Evolutionary conservation across 2,797 vertebrate genomes (phyloP), one percentile per base, ranked within the genome.

Genomic region (Enteromius thamalakanensis): DNA sequence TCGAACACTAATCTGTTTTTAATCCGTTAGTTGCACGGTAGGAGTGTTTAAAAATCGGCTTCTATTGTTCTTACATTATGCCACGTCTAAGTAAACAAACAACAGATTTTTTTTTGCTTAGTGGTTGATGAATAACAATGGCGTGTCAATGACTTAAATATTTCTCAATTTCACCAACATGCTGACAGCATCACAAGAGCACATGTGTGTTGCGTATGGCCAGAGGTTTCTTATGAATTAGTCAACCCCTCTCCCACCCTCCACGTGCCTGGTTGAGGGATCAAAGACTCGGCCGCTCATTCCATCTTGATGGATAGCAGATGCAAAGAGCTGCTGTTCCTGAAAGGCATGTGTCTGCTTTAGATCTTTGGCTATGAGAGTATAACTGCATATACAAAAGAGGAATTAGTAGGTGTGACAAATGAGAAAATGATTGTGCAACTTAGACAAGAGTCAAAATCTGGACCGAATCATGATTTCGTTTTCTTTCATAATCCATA

Each of bases 301-400:
- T 94, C 92, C 93, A 93, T 91, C 88, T 90, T 95, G 93, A 95
- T 95, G 91, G 89, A 91, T 93, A 94, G 92, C 94, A 95, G 94
- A 94, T 95, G 94, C 92, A 93, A 91, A 91, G 91, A 91, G 87
- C 87, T 83, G 87, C 88, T 90, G 88, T 90, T 86, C 88, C 90
- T 90, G 88, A 91, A 90, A 90, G 90, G 90, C 78, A 76, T 74
- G 86, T 90, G 88, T 91, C 83, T 86, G 79, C 81, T 89, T 89
- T 85, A 86, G 14, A 87, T 91, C 79, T 85, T 1, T 76, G 42
- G 45, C 37, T 32, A 34, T 67, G 60, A 85, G 68, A 78, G 62
- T 72, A 80, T 82, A 42, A 80, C 29, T 83, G 75, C 71, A 80
- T 49, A 58, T 79, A 74, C 82, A 77, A 68, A 77, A n/a, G 34